phyloP scores from a whole-genome alignment of 2,113 vertebrate species.

The Caracal caracal region DNA sequence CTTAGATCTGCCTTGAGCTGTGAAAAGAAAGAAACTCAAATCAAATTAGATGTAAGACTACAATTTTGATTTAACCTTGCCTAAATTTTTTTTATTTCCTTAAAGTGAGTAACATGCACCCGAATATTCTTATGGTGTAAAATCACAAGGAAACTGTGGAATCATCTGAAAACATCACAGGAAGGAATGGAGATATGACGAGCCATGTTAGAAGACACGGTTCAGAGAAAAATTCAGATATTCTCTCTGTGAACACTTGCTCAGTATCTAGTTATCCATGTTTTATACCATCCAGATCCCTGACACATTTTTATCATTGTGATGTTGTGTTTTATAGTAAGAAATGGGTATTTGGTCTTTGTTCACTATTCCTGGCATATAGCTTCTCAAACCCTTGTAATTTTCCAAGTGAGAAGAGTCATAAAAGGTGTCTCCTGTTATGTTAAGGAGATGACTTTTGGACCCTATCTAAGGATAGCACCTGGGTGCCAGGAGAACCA shows the following conservation, averaged over 20 bases:
- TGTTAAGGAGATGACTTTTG: background rate
- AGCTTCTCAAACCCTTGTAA: background rate
- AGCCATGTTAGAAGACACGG: background rate
- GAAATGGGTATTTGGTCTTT: background rate
- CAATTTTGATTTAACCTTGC: slow-evolving; percentile 1
- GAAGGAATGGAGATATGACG: background rate
- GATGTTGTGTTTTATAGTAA: background rate
- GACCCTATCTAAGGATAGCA: background rate
- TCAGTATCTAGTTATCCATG: background rate
- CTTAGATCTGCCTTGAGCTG: background rate
- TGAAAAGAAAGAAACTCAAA: background rate
- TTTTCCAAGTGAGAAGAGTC: background rate
- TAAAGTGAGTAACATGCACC: background rate
- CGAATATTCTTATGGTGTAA: background rate
- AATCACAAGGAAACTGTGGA: background rate
- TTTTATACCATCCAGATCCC: background rate
- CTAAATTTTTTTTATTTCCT: background rate
- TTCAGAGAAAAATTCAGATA: background rate
- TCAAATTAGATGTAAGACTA: background rate
- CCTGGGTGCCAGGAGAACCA: background rate
- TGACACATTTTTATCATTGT: background rate
- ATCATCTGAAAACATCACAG: background rate
- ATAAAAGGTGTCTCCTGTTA: background rate
- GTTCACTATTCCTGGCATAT: background rate
- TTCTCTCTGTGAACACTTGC: background rate